Evolutionary conservation across 1,140 invertebrate genomes (phyloP), one percentile per base, ranked within the genome.

Genomic region (Thalassaphorura encarpata): DNA sequence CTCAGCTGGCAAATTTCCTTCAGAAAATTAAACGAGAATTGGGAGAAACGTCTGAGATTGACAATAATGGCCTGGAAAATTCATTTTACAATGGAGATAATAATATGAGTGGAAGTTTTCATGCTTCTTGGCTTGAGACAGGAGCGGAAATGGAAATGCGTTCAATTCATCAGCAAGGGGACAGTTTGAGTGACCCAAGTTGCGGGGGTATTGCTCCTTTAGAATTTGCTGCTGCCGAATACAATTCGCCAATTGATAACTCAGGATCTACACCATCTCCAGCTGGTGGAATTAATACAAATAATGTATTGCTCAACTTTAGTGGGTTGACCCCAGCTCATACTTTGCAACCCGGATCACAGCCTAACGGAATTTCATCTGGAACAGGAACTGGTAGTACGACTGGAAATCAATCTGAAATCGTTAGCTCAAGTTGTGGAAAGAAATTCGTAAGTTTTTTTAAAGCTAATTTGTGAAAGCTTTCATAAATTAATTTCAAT

Each of bases 381-480:
- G 45, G 45, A 8, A 47, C 21, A 26, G 45, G 33, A 11, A n/a
- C 8, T 36, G n/a, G 13, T 24, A 4, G 21, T 26, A 26, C 19
- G 45, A 26, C 45, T 42, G 8, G 13, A 27, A 43, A 51, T 51
- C 48, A 51, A 51, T 51, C 48, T 6, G 48, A 51, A 36, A 29
- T 51, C 5, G 48, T 51, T 5, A 51, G 48, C 31, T 31, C 21
- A 19, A 33, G 26, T 36, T 19, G 48, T 24, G n/a, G 33, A 11
- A 51, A 13, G 31, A 21, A 28, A 6, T 51, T 27, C 16, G 11
- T 51, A 13, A 36, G 48, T 51, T 19, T 5, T 6, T 36, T 36
- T 36, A 8, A 36, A n/a, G 8, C 33, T 36, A 11, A 11, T 8
- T n/a, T 36, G 8, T n/a, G n/a, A 8, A 43, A 23, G 6, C 19